Conservation (phyloP, 2,888 invertebrate genomes). For the Beris chalybata region DNA sequence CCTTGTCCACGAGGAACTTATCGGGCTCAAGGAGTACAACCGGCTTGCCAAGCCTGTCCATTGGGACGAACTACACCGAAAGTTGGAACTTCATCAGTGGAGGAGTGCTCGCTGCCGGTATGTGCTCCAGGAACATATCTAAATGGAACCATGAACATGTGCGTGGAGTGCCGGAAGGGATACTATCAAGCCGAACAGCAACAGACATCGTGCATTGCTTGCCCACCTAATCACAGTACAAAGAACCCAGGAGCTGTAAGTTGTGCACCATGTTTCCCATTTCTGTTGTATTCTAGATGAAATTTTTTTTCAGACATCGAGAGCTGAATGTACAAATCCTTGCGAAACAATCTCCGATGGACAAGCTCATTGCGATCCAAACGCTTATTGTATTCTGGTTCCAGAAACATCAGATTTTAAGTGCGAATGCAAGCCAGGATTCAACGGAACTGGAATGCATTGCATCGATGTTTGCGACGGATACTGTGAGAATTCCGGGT, state of each 20-base stretch:
- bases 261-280: conserved; percentile 41
- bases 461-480: conserved; percentile 82
- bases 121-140: conserved; percentile 83
- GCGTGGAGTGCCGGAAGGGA: conserved; percentile 84
- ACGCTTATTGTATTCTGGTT: conserved; percentile 83
- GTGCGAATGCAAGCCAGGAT: conserved; percentile 92
- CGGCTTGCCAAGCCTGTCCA: conserved; percentile 86
- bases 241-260: conserved; percentile 78
- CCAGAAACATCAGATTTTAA: conserved; percentile 82
- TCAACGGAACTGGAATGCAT: conserved; percentile 81
- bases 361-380: conserved; percentile 82
- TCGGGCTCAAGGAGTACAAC: conserved; percentile 83
- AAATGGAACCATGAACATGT: conserved; percentile 82
- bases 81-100: conserved; percentile 78
- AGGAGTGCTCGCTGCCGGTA: conserved; percentile 91
- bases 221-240: conserved; percentile 90
- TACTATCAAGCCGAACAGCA: conserved; percentile 88
- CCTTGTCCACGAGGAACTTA: conserved; percentile 88
- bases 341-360: conserved; percentile 77
- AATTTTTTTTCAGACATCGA: conserved; percentile 63
- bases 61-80: conserved; percentile 87
- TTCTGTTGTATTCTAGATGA: no score
- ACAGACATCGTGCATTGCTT: conserved; percentile 82
- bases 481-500: conserved; percentile 88
- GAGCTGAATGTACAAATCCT: conserved; percentile 85